A percentile compares a stretch with the other conserved stretches of the same genome.
Conservation (phyloP, 2,113 vertebrate genomes). For the Pteronura brasiliensis region DNA sequence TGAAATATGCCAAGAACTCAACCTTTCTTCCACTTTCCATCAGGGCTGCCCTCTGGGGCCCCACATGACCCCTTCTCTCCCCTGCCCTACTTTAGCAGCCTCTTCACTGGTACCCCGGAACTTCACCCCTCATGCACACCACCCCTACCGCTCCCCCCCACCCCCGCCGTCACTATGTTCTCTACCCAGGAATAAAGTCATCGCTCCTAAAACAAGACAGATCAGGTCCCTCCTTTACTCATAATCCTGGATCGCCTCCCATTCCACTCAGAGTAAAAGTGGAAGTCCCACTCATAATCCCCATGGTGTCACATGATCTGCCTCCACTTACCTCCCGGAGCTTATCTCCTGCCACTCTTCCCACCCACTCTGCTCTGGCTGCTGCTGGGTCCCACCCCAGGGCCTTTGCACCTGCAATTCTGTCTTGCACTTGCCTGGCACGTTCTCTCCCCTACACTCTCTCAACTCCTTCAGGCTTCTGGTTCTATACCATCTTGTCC, state of each 20-base stretch:
- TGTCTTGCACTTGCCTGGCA: not conserved
- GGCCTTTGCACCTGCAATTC: not conserved
- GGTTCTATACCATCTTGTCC: not conserved
- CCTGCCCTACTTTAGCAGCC: not conserved
- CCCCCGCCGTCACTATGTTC: accelerated
- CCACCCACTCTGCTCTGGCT: not conserved
- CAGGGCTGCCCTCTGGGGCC: not conserved
- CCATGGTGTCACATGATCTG: not conserved
- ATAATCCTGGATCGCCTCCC: not conserved
- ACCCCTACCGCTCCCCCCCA: no score
- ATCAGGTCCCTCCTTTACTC: not conserved
- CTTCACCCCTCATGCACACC: not conserved
- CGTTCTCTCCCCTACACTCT: not conserved
- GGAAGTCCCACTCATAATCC: not conserved
- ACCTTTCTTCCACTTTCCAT: no score
- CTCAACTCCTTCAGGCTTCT: not conserved
- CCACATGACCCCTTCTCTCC: not conserved
- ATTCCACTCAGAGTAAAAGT: not conserved
- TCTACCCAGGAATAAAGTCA: not conserved
- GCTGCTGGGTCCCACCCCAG: not conserved
- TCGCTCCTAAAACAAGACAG: not conserved
- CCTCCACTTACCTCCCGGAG: not conserved
- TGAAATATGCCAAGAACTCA: not conserved
- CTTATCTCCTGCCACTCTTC: not conserved
- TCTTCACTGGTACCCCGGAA: not conserved